phyloP scores from a whole-genome alignment of 30 jellyfish, hydroid and myxozoan genomes.

The Hydractinia echinata region DNA sequence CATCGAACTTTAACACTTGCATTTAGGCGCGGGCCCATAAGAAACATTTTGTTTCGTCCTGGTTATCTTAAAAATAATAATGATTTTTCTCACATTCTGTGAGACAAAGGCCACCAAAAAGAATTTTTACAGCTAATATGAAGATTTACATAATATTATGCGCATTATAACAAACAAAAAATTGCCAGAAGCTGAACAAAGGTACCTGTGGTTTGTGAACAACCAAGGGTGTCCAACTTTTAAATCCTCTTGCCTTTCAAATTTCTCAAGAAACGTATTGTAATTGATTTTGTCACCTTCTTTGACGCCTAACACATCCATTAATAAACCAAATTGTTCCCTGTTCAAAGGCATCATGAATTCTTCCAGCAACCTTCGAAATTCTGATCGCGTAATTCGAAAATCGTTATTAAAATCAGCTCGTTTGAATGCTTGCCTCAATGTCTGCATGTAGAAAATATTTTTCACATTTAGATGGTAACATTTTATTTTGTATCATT shows the following conservation, averaged over 20 bases:
- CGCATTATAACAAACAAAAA: too few relatives aligned
- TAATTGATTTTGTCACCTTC: slow-evolving; percentile 45
- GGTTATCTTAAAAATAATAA: too few relatives aligned
- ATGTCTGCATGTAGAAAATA: slow-evolving; percentile 21
- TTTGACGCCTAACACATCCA: slow-evolving; percentile 40
- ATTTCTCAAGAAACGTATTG: slow-evolving; percentile 34
- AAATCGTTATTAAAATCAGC: slow-evolving; percentile 56
- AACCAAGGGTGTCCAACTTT: slow-evolving; percentile 75
- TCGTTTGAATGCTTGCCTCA: slow-evolving; percentile 52
- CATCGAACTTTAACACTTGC: too few relatives aligned
- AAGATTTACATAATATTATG: too few relatives aligned
- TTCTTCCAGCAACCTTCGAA: slow-evolving; percentile 43
- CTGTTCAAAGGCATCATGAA: slow-evolving; percentile 56
- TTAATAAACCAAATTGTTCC: slow-evolving; percentile 40
- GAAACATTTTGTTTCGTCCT: too few relatives aligned
- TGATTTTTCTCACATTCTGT: too few relatives aligned
- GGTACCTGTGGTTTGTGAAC: slow-evolving; percentile 45
- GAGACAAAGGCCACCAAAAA: too few relatives aligned
- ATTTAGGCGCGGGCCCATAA: too few relatives aligned
- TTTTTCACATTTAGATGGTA: not conserved
- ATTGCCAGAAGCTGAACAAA: not conserved
- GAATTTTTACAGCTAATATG: too few relatives aligned
- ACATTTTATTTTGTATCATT: too few relatives aligned
- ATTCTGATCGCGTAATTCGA: slow-evolving; percentile 44
- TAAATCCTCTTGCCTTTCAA: slow-evolving; percentile 44